phyloP scores from a whole-genome alignment of 2,113 vertebrate genomes.

The Thinocorus orbignyianus region DNA sequence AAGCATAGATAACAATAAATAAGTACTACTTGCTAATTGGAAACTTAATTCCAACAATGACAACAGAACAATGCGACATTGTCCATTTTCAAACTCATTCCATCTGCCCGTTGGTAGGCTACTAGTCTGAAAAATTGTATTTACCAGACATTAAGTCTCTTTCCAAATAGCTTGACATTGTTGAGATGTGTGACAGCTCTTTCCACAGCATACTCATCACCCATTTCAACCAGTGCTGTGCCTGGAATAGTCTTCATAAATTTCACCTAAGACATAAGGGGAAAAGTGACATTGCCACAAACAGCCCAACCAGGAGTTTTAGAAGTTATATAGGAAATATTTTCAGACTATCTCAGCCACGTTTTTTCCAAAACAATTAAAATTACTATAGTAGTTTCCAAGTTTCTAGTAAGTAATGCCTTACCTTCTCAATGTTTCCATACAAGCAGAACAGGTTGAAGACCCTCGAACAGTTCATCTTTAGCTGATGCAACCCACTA shows the following conservation, averaged over 20 bases:
- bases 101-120: neutral
- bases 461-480: constrained; percentile 97
- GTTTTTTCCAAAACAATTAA: neutral
- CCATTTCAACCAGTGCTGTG: constrained; percentile 96
- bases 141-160: constrained; percentile 97
- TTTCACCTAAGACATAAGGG: constrained; percentile 80
- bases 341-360: neutral
- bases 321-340: neutral
- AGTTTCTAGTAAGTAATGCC: neutral
- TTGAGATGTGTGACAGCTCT: constrained; percentile 96
- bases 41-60: neutral
- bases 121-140: neutral
- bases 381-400: neutral
- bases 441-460: constrained; percentile 98
- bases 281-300: neutral
- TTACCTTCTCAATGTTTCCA: constrained; percentile 97
- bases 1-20: neutral
- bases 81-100: neutral
- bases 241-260: constrained; percentile 99
- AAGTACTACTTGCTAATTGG: neutral
- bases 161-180: constrained; percentile 95
- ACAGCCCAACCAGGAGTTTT: neutral
- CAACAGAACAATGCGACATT: neutral
- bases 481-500: constrained; percentile 90
- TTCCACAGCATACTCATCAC: constrained; percentile 96